Percentiles rank a stretch among this genome's conserved stretches.
Evolutionary conservation across 2,888 invertebrate species (phyloP).

Genomic region (Charanyca ferruginea): DNA sequence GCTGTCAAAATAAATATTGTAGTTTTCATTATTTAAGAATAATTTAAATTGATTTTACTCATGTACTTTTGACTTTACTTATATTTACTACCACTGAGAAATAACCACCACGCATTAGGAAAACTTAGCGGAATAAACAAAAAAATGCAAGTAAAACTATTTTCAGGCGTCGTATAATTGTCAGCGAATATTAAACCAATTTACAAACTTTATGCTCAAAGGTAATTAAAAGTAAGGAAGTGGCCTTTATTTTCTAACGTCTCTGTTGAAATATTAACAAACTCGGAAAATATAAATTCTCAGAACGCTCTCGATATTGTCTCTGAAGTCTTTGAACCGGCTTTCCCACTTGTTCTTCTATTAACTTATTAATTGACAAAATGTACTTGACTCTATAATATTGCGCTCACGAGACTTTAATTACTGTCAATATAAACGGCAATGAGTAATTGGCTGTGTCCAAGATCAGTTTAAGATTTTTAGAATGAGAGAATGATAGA

Average conservation of each 20-base stretch:
- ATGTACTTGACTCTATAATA: conserved; percentile 6
- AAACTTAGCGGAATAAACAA: not conserved
- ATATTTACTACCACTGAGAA: not conserved
- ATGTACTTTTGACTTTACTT: not conserved
- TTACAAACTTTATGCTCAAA: conserved; percentile 39
- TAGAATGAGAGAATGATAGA: too few species aligned
- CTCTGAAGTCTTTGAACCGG: conserved; percentile 33
- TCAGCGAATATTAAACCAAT: conserved; percentile 28
- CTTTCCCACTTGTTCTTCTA: conserved; percentile 24
- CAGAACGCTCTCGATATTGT: conserved; percentile 36
- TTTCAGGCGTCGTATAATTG: conserved; percentile 17
- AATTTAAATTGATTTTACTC: conserved; percentile 18
- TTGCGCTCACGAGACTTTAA: conserved; percentile 39
- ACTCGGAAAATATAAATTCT: conserved; percentile 33
- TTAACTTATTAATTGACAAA: conserved; percentile 43
- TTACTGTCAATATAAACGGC: conserved; percentile 40
- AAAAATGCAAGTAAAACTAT: conserved; percentile 10
- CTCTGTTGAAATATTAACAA: conserved; percentile 21
- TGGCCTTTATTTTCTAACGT: conserved; percentile 33
- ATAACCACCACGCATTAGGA: not conserved
- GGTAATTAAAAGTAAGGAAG: conserved; percentile 44
- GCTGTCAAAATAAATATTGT: not conserved
- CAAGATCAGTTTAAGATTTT: conserved; percentile 23
- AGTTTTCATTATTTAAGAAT: conserved; percentile 5
- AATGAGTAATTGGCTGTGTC: conserved; percentile 15